Conservation (phyloP, 2,797 vertebrate species). For the Heliangelus exortis region DNA sequence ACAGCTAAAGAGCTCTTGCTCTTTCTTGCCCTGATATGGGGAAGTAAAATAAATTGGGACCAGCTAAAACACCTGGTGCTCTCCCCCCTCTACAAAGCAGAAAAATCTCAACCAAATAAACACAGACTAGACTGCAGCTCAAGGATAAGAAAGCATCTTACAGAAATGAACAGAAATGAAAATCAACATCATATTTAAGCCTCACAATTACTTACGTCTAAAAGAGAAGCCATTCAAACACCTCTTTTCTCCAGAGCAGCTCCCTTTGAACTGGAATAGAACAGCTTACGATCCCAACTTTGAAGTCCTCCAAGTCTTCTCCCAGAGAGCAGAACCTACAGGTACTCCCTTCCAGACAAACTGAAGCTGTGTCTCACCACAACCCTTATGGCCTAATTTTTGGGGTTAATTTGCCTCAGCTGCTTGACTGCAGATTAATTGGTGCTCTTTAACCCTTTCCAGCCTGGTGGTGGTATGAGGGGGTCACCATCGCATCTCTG, state of each 20-base stretch:
- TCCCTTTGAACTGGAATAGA: neutral
- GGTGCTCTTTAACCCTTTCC: neutral
- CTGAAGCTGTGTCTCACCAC: fast-evolving
- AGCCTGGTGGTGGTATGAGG: neutral
- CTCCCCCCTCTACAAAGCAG: fast-evolving
- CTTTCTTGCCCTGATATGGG: fast-evolving
- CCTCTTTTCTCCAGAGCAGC: neutral
- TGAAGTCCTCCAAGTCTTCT: neutral
- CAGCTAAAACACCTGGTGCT: neutral
- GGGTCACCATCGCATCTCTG: neutral
- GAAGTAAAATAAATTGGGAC: neutral
- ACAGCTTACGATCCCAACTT: neutral
- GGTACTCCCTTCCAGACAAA: fast-evolving
- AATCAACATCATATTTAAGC: fast-evolving
- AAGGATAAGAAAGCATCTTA: neutral
- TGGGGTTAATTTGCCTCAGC: neutral
- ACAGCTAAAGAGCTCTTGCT: neutral
- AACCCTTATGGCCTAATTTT: neutral
- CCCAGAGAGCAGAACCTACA: neutral
- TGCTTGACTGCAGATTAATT: neutral
- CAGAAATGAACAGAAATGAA: neutral
- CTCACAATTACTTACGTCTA: neutral
- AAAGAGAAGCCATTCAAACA: neutral
- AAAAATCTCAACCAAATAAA: neutral
- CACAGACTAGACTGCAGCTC: neutral